A percentile compares a stretch with the other conserved stretches of the same genome.
Evolutionary conservation across 2,888 invertebrate species (phyloP).

Genomic region (Atherix ibis): DNA sequence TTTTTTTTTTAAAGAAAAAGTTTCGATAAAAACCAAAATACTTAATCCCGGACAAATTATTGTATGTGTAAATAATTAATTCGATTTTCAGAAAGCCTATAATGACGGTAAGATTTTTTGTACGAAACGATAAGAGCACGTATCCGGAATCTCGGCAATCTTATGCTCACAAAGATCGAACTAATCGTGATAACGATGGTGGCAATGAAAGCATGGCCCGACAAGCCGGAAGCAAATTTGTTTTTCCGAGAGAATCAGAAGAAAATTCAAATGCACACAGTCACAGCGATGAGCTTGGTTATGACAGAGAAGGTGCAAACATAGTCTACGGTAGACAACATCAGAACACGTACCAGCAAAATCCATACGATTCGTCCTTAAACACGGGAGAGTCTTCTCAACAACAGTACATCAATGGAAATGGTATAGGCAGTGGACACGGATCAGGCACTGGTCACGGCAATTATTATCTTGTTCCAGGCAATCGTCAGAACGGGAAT

Average conservation of each 20-base stretch:
- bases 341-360: conserved; percentile 3
- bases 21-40: no score
- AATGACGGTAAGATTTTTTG: conserved; percentile 2
- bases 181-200: neutral
- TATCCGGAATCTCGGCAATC: neutral
- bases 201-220: neutral
- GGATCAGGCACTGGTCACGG: neutral
- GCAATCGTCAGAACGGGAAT: conserved; percentile 4
- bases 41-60: no score
- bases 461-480: conserved; percentile 1
- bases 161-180: neutral
- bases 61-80: no score
- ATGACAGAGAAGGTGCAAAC: neutral
- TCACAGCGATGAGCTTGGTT: neutral
- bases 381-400: conserved; percentile 7
- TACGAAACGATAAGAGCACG: neutral
- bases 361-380: conserved; percentile 5
- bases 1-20: no score
- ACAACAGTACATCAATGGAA: conserved; percentile 1
- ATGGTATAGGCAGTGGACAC: no score
- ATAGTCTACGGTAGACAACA: neutral
- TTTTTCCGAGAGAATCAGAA: conserved; percentile 3
- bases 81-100: neutral
- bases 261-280: conserved; percentile 3
- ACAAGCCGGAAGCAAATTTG: conserved; percentile 1